Percentiles rank a stretch among this genome's conserved stretches.
These are phyloP conservation scores for Cyprinodon diabolis DNA, from an alignment of 2,797 vertebrate genomes.

Conservation along the genomic window DNA sequence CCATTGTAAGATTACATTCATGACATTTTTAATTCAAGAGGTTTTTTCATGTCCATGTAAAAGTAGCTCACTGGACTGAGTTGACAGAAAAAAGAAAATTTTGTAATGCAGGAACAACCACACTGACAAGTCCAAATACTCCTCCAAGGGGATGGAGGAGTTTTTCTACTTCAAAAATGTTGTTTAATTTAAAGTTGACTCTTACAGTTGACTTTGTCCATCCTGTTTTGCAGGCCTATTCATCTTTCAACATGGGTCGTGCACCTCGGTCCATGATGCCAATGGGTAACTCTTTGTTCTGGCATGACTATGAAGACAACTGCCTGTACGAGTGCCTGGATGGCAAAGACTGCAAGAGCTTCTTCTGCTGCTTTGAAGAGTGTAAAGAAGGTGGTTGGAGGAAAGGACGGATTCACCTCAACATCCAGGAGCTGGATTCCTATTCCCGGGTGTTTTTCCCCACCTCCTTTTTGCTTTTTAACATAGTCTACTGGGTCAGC, in stretches of 20 bases:
- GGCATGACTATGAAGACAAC: constrained; percentile 93
- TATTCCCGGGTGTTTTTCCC: constrained; percentile 97
- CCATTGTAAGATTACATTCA: no score
- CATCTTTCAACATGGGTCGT: constrained; percentile 86
- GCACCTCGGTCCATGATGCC: constrained; percentile 70
- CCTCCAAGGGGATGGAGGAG: no score
- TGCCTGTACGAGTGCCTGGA: constrained; percentile 94
- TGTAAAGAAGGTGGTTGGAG: constrained; percentile 94
- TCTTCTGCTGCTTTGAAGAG: constrained; percentile 97
- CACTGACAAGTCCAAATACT: no score
- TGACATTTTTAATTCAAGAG: no score
- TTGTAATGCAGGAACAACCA: no score
- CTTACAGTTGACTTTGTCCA: neutral
- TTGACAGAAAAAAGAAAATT: no score
- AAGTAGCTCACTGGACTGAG: no score
- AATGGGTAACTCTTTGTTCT: constrained; percentile 87
- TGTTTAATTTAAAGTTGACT: no score
- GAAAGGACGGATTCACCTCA: constrained; percentile 91
- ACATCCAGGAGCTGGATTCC: constrained; percentile 92
- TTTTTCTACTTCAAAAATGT: no score
- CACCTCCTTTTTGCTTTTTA: constrained; percentile 95
- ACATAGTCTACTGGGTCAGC: constrained; percentile 98
- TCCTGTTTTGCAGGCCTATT: constrained; percentile 85
- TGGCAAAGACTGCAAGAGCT: constrained; percentile 97
- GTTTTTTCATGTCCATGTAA: no score